A percentile compares a stretch with the other conserved stretches of the same genome.
phyloP scores from a whole-genome alignment of 2,888 invertebrate species.

The Caenorhabditis sp. region DNA sequence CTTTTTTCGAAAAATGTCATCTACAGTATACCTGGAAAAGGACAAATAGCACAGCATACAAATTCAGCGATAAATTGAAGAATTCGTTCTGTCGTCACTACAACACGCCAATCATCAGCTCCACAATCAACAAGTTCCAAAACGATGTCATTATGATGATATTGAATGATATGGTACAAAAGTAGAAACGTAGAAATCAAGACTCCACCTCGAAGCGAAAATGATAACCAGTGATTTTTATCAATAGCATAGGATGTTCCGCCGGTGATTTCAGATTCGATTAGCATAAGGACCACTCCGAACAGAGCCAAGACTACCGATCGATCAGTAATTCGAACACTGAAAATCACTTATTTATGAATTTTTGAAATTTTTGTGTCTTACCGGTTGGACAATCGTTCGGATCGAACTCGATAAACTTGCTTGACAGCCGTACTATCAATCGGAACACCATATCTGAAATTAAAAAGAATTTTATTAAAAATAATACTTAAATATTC shows the following conservation, averaged over 20 bases:
- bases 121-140: constrained; percentile 99
- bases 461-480: constrained; percentile 9
- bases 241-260: constrained; percentile 57
- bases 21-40: constrained; percentile 41
- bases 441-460: constrained; percentile 68
- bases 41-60: constrained; percentile 88
- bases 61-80: constrained; percentile 80
- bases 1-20: background rate
- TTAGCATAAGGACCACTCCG: constrained; percentile 65
- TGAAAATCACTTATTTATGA: constrained; percentile 6
- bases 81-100: constrained; percentile 97
- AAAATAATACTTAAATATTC: background rate
- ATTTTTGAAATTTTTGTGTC: constrained; percentile 31
- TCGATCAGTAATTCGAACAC: constrained; percentile 50
- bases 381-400: constrained; percentile 51
- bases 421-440: constrained; percentile 68
- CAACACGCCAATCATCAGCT: constrained; percentile 99
- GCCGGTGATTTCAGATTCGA: constrained; percentile 67
- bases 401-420: constrained; percentile 67
- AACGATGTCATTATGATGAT: constrained; percentile 68
- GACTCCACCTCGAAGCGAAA: constrained; percentile 56
- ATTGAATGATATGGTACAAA: constrained; percentile 64
- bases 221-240: constrained; percentile 55
- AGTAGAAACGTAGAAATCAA: constrained; percentile 60
- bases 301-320: constrained; percentile 54